Evolutionary conservation across 37 sponge, comb jelly and placozoan genomes (phyloP), one percentile per base, ranked within the genome.

Genomic region (Ephydatia muelleri): DNA sequence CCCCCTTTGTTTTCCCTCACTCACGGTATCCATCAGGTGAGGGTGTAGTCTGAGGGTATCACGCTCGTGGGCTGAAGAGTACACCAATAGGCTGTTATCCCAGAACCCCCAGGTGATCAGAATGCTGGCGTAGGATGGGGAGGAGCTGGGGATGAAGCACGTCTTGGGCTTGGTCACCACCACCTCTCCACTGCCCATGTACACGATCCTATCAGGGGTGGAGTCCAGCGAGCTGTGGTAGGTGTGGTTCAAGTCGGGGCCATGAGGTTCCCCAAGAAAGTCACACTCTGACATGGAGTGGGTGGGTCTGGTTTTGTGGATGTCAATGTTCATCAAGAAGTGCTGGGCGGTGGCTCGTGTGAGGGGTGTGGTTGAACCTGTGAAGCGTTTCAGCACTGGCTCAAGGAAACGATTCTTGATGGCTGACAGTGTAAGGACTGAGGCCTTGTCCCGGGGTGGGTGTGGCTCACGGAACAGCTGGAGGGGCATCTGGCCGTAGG

Each of bases 401-500:
- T 88, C 95, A 2, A 83, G 66, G 69, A 84, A 68, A n/a, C 84
- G 48, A 66, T 82, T 91, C 32, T 81, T 57, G 49, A 86, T 89
- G 37, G 84, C 85, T 23, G 72, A 64, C 57, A 57, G 57, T 57
- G 81, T 81, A 12, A 81, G 49, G 2, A 90, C 79, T 21, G 57
- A 75, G 72, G 84, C 28, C 80, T 88, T 88, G 28, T 86, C 82
- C n/a, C 96, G 82, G 8, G 88, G 83, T 11, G 88, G 89, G 82
- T 98, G 98, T 33, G 96, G 87, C 39, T 93, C 92, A 19, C 80
- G 87, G 81, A 98, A 98, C 36, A 98, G 93, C 83, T 95, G 96
- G 5, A 79, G 79, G 74, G 98, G 98, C 83, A 96, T 93, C 80
- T 98, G 98, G 19, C 98, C 98, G 77, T 98, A 98, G 25, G 93